Evolutionary conservation across 2,113 vertebrate species (phyloP).

Genomic region (Grammomys surdaster): DNA sequence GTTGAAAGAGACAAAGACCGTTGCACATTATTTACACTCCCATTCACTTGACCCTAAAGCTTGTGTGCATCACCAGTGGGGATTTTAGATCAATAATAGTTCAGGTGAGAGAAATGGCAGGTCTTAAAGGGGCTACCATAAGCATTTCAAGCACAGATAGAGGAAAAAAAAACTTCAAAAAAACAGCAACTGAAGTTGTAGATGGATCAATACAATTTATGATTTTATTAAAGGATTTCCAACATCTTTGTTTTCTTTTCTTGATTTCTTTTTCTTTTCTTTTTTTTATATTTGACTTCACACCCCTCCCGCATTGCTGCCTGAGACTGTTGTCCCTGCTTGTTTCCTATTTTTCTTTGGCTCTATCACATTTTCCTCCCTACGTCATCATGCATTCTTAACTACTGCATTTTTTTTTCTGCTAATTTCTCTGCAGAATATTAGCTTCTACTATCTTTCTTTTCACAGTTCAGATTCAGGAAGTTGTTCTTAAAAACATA

Average conservation of each 20-base stretch:
- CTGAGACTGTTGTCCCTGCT: not conserved
- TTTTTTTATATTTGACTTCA: not conserved
- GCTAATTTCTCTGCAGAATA: not conserved
- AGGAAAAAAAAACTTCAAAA: not conserved
- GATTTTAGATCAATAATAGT: conserved; percentile 66
- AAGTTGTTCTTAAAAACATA: not conserved
- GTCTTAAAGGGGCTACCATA: not conserved
- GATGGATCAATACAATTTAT: not conserved
- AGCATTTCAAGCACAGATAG: conserved; percentile 28
- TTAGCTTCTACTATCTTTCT: not conserved
- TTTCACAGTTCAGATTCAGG: not conserved
- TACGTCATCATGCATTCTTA: not conserved
- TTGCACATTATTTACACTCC: conserved; percentile 21
- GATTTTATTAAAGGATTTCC: not conserved
- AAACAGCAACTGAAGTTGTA: not conserved
- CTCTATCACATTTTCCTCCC: not conserved
- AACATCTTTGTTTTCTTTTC: not conserved
- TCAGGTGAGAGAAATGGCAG: conserved; percentile 65
- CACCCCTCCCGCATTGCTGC: not conserved
- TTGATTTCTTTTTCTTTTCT: not conserved
- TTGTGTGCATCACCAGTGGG: not conserved
- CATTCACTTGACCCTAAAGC: conserved; percentile 53
- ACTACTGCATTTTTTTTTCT: not conserved
- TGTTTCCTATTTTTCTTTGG: not conserved
- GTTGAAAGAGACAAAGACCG: conserved; percentile 16